Conservation (phyloP, 1,140 invertebrate genomes). For the Brachionus plicatilis region DNA sequence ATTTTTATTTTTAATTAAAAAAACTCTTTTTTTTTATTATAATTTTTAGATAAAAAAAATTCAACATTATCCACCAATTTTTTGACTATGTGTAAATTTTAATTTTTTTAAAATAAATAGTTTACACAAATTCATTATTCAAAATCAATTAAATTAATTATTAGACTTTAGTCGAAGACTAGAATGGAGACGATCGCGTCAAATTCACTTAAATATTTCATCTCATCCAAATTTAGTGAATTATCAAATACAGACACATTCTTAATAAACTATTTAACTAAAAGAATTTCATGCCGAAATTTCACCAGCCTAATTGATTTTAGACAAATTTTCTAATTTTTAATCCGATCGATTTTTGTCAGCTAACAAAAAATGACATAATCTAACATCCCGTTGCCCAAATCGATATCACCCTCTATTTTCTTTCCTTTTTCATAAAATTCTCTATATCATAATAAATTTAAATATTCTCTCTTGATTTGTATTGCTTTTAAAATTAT, state of each 20-base stretch:
- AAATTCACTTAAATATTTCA: no score
- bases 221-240: no score
- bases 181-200: no score
- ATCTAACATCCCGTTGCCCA: neutral
- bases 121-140: no score
- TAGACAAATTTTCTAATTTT: neutral
- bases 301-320: neutral
- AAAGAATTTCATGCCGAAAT: neutral
- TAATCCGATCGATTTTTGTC: neutral
- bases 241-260: neutral
- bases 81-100: no score
- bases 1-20: no score
- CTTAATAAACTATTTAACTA: neutral
- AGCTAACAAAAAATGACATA: neutral
- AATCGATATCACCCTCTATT: neutral
- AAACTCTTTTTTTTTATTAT: no score
- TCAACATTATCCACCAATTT: no score
- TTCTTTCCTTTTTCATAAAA: neutral
- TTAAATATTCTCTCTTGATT: neutral
- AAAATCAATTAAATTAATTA: no score
- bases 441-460: neutral
- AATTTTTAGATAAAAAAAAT: no score
- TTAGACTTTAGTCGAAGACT: no score
- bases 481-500: neutral
- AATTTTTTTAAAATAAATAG: no score